phyloP scores from a whole-genome alignment of 2,888 invertebrate genomes.

The Hartigia nigra region DNA sequence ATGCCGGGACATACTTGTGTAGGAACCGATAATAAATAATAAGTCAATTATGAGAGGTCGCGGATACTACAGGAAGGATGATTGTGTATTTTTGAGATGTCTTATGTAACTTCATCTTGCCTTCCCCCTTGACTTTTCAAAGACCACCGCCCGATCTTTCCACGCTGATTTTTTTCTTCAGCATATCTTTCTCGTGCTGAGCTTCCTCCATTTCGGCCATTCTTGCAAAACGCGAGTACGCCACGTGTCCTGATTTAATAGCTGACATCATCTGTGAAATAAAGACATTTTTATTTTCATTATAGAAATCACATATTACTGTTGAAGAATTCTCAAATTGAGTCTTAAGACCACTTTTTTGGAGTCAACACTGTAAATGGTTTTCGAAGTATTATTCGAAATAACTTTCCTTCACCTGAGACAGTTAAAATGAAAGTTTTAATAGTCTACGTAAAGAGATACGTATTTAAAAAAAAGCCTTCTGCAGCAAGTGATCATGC shows the following conservation, averaged over 20 bases:
- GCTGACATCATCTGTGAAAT: conserved; percentile 95
- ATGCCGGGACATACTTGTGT: not conserved
- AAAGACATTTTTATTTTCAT: conserved; percentile 10
- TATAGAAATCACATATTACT: not conserved
- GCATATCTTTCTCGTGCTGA: conserved; percentile 79
- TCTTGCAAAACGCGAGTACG: conserved; percentile 94
- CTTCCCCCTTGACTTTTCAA: conserved; percentile 69
- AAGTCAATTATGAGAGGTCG: not conserved
- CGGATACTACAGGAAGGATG: not conserved
- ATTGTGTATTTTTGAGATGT: not conserved
- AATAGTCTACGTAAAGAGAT: not conserved
- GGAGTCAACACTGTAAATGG: not conserved
- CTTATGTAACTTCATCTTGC: not conserved
- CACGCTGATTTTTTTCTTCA: conserved; percentile 83
- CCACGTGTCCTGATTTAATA: conserved; percentile 94
- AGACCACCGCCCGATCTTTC: conserved; percentile 97
- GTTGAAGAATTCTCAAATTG: not conserved
- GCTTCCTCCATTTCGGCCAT: conserved; percentile 94
- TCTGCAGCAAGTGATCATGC: not conserved
- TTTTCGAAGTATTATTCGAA: not conserved
- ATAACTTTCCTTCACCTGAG: not conserved
- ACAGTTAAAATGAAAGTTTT: not conserved
- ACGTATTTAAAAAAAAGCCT: not conserved
- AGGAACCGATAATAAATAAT: not conserved
- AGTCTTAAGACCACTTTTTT: not conserved